A percentile compares a stretch with the other conserved stretches of the same genome.
These are phyloP conservation scores for Drosophila trichaetosa DNA, from an alignment of 2,888 invertebrate species.

Conservation along the genomic window DNA sequence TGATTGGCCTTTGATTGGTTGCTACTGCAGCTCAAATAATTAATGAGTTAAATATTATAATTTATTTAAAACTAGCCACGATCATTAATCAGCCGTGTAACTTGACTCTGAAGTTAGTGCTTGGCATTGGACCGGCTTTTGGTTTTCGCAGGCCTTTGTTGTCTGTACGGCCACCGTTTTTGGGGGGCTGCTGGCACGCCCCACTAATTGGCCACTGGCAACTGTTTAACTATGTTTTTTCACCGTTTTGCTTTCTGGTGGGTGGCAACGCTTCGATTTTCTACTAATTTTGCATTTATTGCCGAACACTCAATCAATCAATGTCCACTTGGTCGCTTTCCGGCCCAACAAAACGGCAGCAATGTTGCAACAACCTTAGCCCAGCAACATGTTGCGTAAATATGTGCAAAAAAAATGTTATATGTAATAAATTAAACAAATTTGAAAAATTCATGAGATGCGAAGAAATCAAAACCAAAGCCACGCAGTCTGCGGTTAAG, in stretches of 20 bases:
- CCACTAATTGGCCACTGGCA: conserved; percentile 64
- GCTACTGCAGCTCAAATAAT: conserved; percentile 70
- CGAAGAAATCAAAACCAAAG: conserved; percentile 25
- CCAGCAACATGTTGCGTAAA: conserved; percentile 53
- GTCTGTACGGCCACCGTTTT: conserved; percentile 62
- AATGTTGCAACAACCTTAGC: conserved; percentile 53
- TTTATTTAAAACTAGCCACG: conserved; percentile 70
- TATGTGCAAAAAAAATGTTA: conserved; percentile 41
- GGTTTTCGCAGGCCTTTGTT: conserved; percentile 43
- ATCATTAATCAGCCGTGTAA: conserved; percentile 78
- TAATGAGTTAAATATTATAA: conserved; percentile 79
- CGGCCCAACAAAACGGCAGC: conserved; percentile 43
- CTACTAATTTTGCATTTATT: conserved; percentile 75
- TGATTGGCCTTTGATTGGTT: conserved; percentile 73
- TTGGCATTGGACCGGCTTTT: conserved; percentile 54
- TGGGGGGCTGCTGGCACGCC: conserved; percentile 61
- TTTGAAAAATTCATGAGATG: conserved; percentile 23
- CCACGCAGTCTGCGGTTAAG: conserved; percentile 54
- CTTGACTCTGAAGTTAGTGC: conserved; percentile 43
- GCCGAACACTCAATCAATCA: conserved; percentile 77
- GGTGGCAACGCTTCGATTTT: conserved; percentile 70
- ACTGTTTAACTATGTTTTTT: conserved; percentile 45
- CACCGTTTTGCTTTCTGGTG: conserved; percentile 45
- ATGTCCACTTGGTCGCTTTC: conserved; percentile 55
- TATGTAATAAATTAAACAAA: conserved; percentile 25